These are phyloP conservation scores for Astyanax mexicanus DNA, from an alignment of 2,797 vertebrate species.

Conservation along the genomic window DNA sequence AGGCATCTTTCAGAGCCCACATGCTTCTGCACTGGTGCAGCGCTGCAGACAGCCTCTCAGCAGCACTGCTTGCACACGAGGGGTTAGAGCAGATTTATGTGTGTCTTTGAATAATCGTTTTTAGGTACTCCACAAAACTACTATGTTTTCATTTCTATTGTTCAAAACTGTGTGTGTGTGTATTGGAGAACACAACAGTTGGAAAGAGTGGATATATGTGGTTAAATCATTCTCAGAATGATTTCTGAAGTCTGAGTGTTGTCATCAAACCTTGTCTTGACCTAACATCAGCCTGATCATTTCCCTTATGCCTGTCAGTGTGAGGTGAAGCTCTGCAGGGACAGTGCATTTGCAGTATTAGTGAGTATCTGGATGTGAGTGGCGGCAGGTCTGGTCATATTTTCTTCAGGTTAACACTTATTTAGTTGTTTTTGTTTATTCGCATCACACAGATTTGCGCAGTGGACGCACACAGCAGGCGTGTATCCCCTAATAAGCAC, in stretches of 20 bases:
- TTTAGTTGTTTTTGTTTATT: background rate
- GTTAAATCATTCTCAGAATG: too few relatives aligned
- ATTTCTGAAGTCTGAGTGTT: too few relatives aligned
- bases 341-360: background rate
- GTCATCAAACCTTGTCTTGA: too few relatives aligned
- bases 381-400: background rate
- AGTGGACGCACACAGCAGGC: background rate
- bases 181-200: too few relatives aligned
- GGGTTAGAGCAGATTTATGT: conserved; percentile 22
- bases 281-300: background rate
- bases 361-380: background rate
- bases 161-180: too few relatives aligned
- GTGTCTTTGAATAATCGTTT: too few relatives aligned
- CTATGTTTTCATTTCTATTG: too few relatives aligned
- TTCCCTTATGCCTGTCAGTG: background rate
- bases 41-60: conserved; percentile 19
- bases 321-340: background rate
- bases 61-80: conserved; percentile 13
- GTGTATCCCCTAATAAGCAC: background rate
- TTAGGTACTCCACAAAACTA: too few relatives aligned
- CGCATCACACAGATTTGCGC: background rate
- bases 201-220: too few relatives aligned
- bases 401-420: background rate
- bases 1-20: conserved; percentile 21
- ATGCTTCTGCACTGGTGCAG: conserved; percentile 13